Evolutionary conservation across 1,140 invertebrate genomes (phyloP).

Genomic region (Theocolax elegans): DNA sequence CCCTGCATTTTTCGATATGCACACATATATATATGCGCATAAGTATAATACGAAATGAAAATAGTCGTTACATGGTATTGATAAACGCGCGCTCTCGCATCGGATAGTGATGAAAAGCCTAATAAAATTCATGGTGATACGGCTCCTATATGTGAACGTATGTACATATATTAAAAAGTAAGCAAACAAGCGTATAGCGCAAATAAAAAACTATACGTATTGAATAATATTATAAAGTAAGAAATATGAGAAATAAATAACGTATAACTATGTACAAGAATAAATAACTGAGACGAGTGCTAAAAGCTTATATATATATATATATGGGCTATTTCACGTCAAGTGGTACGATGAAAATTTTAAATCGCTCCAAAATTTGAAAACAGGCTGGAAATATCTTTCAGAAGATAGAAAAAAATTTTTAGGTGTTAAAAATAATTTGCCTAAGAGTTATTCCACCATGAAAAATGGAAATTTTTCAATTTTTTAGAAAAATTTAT

Average conservation of each 20-base stretch:
- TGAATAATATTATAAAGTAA: background rate
- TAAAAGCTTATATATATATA: constrained; percentile 10
- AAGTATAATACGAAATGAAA: constrained; percentile 11
- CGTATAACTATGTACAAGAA: background rate
- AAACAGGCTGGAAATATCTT: too few species aligned
- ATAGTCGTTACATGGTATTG: constrained; percentile 35
- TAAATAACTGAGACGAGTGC: background rate
- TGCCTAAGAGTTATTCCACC: too few species aligned
- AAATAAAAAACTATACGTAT: background rate
- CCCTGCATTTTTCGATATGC: background rate
- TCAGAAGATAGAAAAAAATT: too few species aligned
- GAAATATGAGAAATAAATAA: background rate
- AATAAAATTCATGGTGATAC: background rate
- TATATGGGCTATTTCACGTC: too few species aligned
- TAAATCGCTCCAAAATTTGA: too few species aligned
- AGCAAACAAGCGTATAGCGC: constrained; percentile 18
- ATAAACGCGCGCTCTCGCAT: background rate
- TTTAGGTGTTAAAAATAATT: too few species aligned
- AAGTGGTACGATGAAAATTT: too few species aligned
- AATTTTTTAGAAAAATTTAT: too few species aligned
- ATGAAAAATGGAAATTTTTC: too few species aligned
- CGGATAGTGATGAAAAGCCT: background rate
- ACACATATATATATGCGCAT: too few species aligned
- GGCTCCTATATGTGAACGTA: background rate
- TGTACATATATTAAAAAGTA: constrained; percentile 1